Conservation (phyloP, 2,888 invertebrate genomes). For the Orthonevra nobilis region DNA sequence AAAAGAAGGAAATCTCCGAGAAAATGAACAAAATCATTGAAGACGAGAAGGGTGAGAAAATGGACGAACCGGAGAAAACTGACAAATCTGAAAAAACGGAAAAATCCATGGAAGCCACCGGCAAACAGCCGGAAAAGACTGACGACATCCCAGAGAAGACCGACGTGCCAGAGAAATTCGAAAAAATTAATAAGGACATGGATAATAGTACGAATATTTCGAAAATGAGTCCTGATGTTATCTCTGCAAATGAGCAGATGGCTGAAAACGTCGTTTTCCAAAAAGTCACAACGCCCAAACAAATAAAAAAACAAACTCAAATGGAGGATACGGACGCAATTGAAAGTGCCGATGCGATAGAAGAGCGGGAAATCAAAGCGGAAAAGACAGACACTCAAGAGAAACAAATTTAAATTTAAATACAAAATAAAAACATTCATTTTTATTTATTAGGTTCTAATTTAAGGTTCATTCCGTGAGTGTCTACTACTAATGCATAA, state of each 20-base stretch:
- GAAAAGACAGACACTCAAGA: slow-evolving; percentile 23
- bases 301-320: slow-evolving; percentile 20
- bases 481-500: slow-evolving; percentile 47
- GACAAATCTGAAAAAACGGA: slow-evolving; percentile 36
- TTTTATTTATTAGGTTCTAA: slow-evolving; percentile 24
- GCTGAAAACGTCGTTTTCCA: slow-evolving; percentile 4
- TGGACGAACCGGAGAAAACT: slow-evolving; percentile 54
- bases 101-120: neutral
- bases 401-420: slow-evolving; percentile 44
- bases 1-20: slow-evolving; percentile 40
- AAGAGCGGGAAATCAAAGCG: slow-evolving; percentile 16
- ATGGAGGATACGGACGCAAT: slow-evolving; percentile 53
- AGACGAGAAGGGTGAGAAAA: slow-evolving; percentile 48
- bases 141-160: slow-evolving; percentile 14
- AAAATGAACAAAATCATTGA: slow-evolving; percentile 53
- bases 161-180: slow-evolving; percentile 7
- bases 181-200: slow-evolving; percentile 36
- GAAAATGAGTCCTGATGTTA: slow-evolving; percentile 27
- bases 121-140: too few species aligned
- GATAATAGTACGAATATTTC: slow-evolving; percentile 44
- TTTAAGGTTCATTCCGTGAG: slow-evolving; percentile 51
- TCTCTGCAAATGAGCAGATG: slow-evolving; percentile 18
- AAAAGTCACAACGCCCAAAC: slow-evolving; percentile 20
- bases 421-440: slow-evolving; percentile 43
- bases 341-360: slow-evolving; percentile 53